These are phyloP conservation scores for Chaenodraco wilsoni DNA, from an alignment of 2,797 vertebrate species.

Conservation along the genomic window DNA sequence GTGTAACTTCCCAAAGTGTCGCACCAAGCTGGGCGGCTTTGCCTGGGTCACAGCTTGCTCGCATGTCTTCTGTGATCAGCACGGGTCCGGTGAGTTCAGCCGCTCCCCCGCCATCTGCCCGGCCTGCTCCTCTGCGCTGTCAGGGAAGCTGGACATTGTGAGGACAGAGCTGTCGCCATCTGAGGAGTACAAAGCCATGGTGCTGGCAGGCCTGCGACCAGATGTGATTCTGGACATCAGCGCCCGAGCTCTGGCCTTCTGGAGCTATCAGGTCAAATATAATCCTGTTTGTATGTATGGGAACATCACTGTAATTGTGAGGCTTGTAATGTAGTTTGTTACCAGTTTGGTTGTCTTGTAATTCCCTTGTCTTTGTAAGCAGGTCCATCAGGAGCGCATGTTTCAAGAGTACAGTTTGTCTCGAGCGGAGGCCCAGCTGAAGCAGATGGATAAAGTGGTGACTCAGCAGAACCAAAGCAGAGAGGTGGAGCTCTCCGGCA, in stretches of 20 bases:
- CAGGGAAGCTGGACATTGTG: slow-evolving; percentile 91
- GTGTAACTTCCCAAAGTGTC: slow-evolving; percentile 91
- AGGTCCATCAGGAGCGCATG: slow-evolving; percentile 92
- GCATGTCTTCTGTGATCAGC: slow-evolving; percentile 91
- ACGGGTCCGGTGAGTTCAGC: slow-evolving; percentile 90
- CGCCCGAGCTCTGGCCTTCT: slow-evolving; percentile 89
- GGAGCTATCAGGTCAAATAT: slow-evolving; percentile 90
- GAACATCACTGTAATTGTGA: neutral
- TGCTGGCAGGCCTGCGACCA: slow-evolving; percentile 88
- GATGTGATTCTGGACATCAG: slow-evolving; percentile 90
- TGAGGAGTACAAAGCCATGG: slow-evolving; percentile 93
- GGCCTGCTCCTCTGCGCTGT: slow-evolving; percentile 89
- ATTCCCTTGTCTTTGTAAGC: slow-evolving; percentile 1
- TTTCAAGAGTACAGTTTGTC: slow-evolving; percentile 91
- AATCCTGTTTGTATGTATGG: slow-evolving; percentile 12
- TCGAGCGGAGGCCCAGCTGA: slow-evolving; percentile 85
- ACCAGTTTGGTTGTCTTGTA: neutral
- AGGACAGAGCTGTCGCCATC: slow-evolving; percentile 89
- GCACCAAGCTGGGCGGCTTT: slow-evolving; percentile 85
- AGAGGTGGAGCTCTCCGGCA: slow-evolving; percentile 86
- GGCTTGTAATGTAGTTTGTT: neutral
- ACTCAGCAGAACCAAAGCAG: slow-evolving; percentile 90
- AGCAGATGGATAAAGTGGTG: slow-evolving; percentile 91
- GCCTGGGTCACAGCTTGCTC: slow-evolving; percentile 93
- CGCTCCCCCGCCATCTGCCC: slow-evolving; percentile 89